A percentile compares a stretch with the other conserved stretches of the same genome.
Evolutionary conservation across 2,113 vertebrate species (phyloP).

Genomic region (Nicator chloris): DNA sequence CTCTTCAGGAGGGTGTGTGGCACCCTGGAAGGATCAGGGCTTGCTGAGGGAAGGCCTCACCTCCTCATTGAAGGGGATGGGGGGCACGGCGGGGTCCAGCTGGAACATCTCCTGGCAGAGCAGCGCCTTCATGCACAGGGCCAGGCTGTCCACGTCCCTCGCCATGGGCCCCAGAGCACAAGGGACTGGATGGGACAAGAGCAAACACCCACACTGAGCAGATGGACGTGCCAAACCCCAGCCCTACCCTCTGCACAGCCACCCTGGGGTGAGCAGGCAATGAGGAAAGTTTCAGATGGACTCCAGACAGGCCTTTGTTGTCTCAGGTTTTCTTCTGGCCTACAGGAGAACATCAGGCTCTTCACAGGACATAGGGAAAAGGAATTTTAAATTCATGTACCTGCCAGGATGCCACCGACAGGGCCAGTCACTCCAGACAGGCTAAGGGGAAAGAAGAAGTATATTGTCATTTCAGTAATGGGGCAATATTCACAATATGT

Average conservation of each 20-base stretch:
- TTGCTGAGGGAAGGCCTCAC: slow-evolving; percentile 42
- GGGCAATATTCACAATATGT: not conserved
- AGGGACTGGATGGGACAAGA: slow-evolving; percentile 54
- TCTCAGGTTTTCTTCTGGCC: not conserved
- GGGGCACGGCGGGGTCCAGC: slow-evolving; percentile 86
- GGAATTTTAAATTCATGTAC: not conserved
- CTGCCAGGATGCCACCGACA: not conserved
- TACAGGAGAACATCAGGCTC: not conserved
- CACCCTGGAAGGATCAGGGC: not conserved
- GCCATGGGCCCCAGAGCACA: slow-evolving; percentile 79
- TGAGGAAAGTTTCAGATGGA: not conserved
- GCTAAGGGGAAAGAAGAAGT: not conserved
- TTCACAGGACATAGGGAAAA: not conserved
- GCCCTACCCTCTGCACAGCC: not conserved
- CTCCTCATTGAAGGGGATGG: slow-evolving; percentile 81
- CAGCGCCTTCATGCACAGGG: slow-evolving; percentile 84
- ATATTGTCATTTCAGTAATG: not conserved
- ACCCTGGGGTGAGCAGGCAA: accelerated
- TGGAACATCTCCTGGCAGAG: slow-evolving; percentile 87
- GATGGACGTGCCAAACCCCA: accelerated
- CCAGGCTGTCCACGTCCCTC: slow-evolving; percentile 87
- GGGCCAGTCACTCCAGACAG: not conserved
- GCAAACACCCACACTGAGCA: not conserved
- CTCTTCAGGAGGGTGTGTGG: not conserved
- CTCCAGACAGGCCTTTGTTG: not conserved